Conservation (phyloP, 2,113 vertebrate genomes). For the Salvelinus sp. region DNA sequence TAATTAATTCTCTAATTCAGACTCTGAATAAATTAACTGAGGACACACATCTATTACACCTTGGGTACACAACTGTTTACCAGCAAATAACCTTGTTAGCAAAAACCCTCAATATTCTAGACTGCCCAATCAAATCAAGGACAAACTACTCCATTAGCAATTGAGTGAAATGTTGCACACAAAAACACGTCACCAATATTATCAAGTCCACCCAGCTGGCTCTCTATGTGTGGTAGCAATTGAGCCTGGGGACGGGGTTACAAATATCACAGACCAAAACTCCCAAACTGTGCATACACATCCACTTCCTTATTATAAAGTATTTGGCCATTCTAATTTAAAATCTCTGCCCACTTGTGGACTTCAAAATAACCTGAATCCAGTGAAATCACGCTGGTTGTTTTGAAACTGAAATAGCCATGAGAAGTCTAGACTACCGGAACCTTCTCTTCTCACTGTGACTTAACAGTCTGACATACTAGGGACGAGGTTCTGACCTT, state of each 20-base stretch:
- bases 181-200: no score
- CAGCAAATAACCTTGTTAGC: background rate
- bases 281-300: no score
- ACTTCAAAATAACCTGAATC: constrained; percentile 52
- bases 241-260: no score
- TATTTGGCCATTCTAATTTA: constrained; percentile 22
- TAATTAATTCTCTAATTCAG: constrained; percentile 30
- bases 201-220: no score
- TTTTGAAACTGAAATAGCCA: constrained; percentile 60
- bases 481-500: constrained; percentile 21
- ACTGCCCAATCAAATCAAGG: no score
- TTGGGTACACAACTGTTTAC: background rate
- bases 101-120: no score
- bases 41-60: constrained; percentile 23
- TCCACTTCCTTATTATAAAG: background rate
- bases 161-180: background rate
- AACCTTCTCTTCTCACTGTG: constrained; percentile 43
- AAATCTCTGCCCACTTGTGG: constrained; percentile 24
- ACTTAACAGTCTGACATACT: constrained; percentile 42
- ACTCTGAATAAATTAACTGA: constrained; percentile 51
- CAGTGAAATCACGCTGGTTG: constrained; percentile 61
- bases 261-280: no score
- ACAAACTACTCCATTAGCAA: background rate
- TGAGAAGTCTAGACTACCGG: constrained; percentile 45
- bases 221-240: no score